Conservation (phyloP, 2,113 vertebrate species). For the Bostrychus sinensis region DNA sequence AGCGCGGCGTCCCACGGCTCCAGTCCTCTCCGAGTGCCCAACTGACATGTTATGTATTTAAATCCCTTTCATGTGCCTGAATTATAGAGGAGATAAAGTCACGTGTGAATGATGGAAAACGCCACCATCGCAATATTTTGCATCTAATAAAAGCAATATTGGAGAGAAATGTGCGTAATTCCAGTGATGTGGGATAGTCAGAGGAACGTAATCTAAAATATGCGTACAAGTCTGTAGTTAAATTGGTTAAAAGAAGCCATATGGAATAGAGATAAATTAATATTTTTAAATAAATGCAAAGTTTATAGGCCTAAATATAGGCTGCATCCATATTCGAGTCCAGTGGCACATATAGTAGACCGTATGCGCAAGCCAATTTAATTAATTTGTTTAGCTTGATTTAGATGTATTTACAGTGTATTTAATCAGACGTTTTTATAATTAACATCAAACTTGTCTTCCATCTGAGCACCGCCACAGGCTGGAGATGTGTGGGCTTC, state of each 20-base stretch:
- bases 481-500: slow-evolving; percentile 12
- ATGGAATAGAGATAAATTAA: slow-evolving; percentile 20
- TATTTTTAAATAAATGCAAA: slow-evolving; percentile 29
- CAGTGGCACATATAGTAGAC: slow-evolving; percentile 43
- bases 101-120: slow-evolving; percentile 62
- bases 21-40: slow-evolving; percentile 63
- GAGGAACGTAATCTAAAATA: slow-evolving; percentile 41
- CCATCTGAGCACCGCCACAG: slow-evolving; percentile 30
- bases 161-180: slow-evolving; percentile 19
- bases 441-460: slow-evolving; percentile 55
- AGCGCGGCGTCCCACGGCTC: slow-evolving; percentile 73
- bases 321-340: slow-evolving; percentile 21
- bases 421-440: slow-evolving; percentile 38
- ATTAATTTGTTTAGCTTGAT: slow-evolving; percentile 27
- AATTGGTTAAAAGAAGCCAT: slow-evolving; percentile 17
- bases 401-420: slow-evolving; percentile 37
- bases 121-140: slow-evolving; percentile 47
- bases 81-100: slow-evolving; percentile 70
- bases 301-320: slow-evolving; percentile 9
- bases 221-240: slow-evolving; percentile 50
- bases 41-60: slow-evolving; percentile 75
- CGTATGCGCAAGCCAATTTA: slow-evolving; percentile 34
- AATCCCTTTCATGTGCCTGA: slow-evolving; percentile 77
- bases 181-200: slow-evolving; percentile 8
- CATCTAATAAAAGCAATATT: slow-evolving; percentile 33